Base-by-base conservation (phyloP, 1,140 invertebrate species). In the Heliconius congener region DNA sequence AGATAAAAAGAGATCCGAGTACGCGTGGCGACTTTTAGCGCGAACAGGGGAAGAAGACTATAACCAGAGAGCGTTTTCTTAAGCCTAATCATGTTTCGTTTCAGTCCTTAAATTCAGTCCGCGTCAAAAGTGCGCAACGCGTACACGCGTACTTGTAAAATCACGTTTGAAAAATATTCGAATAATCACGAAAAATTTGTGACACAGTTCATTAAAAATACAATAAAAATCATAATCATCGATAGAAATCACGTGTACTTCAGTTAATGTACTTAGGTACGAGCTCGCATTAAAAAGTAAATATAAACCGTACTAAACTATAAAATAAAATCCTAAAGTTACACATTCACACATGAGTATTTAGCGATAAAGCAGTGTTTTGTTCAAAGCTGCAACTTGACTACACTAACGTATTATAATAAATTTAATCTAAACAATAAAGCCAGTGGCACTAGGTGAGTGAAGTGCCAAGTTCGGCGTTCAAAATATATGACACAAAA, bases 361-460 rank as follows among this genome's bases (percentile, higher is more conserved):
- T 94, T 89, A 90, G 90, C 92, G 86, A 87, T 93, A 94, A 93
- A 94, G 92, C 92, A 92, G 89, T 90, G 87, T 82, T 82, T 93
- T 94, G 93, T 92, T 94, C 93, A 83, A 93, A 94, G 93, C 93
- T 94, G 93, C 92, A 93, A 94, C 91, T 85, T 91, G 88, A 92
- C 90, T 94, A 92, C 89, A 87, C 80, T 89, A 88, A 88, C 82
- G 77, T 88, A 88, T 86, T 86, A 89, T 87, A 84, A 88, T 85
- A 86, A 88, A 84, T 75, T 81, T 88, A 89, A 92, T 88, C 87
- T 91, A 92, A 87, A 88, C 80, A 90, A 30, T 87, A 86, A 90
- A 92, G 93, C 93, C 92, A 93, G 92, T 91, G 92, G 91, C 92
- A 92, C 91, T 89, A 90, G 85, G 84, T 90, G 90, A 93, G 88